Percentiles rank a stretch among this genome's conserved stretches.
Conservation (phyloP, 2,888 invertebrate genomes). For the Cheilosia pagana region DNA sequence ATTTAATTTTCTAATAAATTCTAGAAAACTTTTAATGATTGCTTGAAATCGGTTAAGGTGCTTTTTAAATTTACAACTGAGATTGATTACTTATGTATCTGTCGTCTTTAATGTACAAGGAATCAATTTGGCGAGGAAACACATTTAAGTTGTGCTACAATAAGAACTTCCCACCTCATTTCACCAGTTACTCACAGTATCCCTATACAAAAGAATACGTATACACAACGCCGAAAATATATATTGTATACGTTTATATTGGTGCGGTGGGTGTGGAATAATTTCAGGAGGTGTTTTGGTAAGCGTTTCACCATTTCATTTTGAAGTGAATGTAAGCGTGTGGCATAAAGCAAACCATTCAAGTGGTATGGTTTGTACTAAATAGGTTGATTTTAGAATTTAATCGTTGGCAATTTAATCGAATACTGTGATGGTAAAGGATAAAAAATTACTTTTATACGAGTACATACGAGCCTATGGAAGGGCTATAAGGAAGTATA, state of each 20-base stretch:
- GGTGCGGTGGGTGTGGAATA: slow-evolving; percentile 17
- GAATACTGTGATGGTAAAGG: slow-evolving; percentile 34
- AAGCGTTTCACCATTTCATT: slow-evolving; percentile 29
- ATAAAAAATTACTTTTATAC: slow-evolving; percentile 43
- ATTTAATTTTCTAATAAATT: slow-evolving; percentile 36
- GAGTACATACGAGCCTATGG: slow-evolving; percentile 13
- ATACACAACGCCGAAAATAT: slow-evolving; percentile 23
- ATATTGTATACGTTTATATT: not conserved
- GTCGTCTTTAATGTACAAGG: slow-evolving; percentile 36
- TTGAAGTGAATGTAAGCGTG: slow-evolving; percentile 14
- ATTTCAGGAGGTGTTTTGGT: slow-evolving; percentile 32
- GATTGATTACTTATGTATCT: slow-evolving; percentile 31
- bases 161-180: slow-evolving; percentile 44
- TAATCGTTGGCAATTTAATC: slow-evolving; percentile 47
- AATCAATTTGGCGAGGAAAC: slow-evolving; percentile 41
- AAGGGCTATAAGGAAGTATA: not conserved
- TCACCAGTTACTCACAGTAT: slow-evolving; percentile 6
- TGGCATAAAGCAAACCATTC: slow-evolving; percentile 33
- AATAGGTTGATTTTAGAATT: slow-evolving; percentile 51
- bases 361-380: slow-evolving; percentile 47
- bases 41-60: slow-evolving; percentile 17
- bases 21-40: slow-evolving; percentile 23
- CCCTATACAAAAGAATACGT: not conserved
- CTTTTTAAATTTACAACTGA: slow-evolving; percentile 18
- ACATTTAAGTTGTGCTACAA: slow-evolving; percentile 48